These are phyloP conservation scores for Hydractinia echinata DNA, from an alignment of 30 jellyfish, hydroid and myxozoan genomes.

Conservation along the genomic window DNA sequence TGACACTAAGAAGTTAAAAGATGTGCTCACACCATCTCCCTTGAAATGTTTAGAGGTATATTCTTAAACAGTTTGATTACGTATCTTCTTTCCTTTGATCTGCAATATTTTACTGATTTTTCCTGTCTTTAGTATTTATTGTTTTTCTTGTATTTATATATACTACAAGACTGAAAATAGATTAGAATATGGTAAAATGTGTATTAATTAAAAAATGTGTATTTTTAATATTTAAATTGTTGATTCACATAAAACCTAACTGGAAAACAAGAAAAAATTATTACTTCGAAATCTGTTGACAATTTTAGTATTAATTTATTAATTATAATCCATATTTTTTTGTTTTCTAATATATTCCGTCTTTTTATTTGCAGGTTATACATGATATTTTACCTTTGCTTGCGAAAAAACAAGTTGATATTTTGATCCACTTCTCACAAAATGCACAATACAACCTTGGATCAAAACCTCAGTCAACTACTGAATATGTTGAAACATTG, in stretches of 20 bases:
- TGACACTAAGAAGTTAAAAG: slow-evolving; percentile 72
- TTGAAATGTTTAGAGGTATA: slow-evolving; percentile 72
- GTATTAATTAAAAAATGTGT: neutral
- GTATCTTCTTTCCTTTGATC: neutral
- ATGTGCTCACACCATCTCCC: slow-evolving; percentile 92
- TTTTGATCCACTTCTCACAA: slow-evolving; percentile 65
- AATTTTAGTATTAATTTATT: neutral
- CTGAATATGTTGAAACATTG: slow-evolving; percentile 70
- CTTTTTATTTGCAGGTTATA: slow-evolving; percentile 46
- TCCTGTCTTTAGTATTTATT: neutral
- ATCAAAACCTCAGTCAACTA: slow-evolving; percentile 58
- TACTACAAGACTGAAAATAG: neutral
- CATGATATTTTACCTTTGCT: slow-evolving; percentile 82
- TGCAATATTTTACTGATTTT: neutral
- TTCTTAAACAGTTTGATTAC: neutral
- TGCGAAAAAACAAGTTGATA: slow-evolving; percentile 75
- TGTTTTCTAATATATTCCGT: neutral
- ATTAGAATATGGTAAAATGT: neutral
- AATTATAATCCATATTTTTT: neutral
- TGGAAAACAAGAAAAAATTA: too few species aligned
- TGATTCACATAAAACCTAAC: too few species aligned
- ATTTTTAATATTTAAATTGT: too few species aligned
- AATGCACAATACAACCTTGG: slow-evolving; percentile 70
- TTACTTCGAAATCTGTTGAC: too few species aligned
- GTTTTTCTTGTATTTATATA: neutral